These are phyloP conservation scores for Chromobotia macracanthus DNA, from an alignment of 2,797 vertebrate genomes.

Conservation along the genomic window DNA sequence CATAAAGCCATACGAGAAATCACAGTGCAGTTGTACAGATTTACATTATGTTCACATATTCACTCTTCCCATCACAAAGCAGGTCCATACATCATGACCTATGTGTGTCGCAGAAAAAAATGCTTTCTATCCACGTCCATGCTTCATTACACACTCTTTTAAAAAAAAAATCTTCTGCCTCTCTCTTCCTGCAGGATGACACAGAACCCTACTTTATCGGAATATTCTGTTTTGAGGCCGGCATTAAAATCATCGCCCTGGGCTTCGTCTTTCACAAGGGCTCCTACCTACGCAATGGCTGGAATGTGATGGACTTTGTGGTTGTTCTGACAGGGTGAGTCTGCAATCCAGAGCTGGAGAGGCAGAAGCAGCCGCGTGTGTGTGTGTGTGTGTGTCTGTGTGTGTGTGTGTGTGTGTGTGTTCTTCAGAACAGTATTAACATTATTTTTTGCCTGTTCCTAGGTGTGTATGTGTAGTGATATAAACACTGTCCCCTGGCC, in stretches of 20 bases:
- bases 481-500: not conserved
- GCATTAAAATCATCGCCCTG: conserved; percentile 88
- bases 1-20: not conserved
- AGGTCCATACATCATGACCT: not conserved
- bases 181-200: conserved; percentile 78
- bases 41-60: not conserved
- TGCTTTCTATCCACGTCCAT: conserved; percentile 46
- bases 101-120: conserved; percentile 44
- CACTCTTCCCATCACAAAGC: not conserved
- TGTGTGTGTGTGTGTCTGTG: conserved; percentile 56
- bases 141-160: conserved; percentile 68
- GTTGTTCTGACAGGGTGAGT: conserved; percentile 88
- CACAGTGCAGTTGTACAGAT: not conserved
- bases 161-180: conserved; percentile 51
- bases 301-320: conserved; percentile 92
- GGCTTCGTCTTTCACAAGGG: conserved; percentile 89
- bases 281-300: conserved; percentile 87
- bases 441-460: not conserved
- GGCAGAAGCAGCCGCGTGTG: conserved; percentile 50
- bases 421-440: not conserved
- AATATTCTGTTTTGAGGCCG: conserved; percentile 91
- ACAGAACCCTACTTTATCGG: conserved; percentile 90
- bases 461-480: not conserved
- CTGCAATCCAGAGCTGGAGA: conserved; percentile 52
- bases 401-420: no score